These are phyloP conservation scores for Meteorus colon DNA, from an alignment of 2,888 invertebrate genomes.

Conservation along the genomic window DNA sequence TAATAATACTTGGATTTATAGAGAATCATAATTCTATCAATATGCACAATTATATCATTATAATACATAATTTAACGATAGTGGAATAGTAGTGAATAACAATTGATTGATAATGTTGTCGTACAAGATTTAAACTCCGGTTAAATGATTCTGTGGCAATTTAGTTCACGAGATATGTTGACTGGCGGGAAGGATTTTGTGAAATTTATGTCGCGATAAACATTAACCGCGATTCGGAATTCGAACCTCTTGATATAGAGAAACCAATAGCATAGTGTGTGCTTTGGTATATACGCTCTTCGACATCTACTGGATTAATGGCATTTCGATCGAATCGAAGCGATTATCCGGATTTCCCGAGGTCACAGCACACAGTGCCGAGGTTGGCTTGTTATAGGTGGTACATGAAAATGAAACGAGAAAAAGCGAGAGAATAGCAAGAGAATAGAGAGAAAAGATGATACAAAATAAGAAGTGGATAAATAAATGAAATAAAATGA, in stretches of 20 bases:
- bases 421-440: constrained; percentile 18
- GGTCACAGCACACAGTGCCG: constrained; percentile 23
- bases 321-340: constrained; percentile 46
- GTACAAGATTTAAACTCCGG: neutral
- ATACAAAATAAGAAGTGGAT: neutral
- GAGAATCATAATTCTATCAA: neutral
- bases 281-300: constrained; percentile 19
- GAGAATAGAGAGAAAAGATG: neutral
- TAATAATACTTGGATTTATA: neutral
- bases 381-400: constrained; percentile 24
- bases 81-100: neutral
- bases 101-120: neutral
- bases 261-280: neutral
- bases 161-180: constrained; percentile 26
- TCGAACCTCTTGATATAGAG: constrained; percentile 30
- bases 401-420: constrained; percentile 31
- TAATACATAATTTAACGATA: neutral
- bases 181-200: constrained; percentile 31
- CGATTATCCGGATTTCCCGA: constrained; percentile 49
- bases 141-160: constrained; percentile 19
- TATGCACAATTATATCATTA: neutral
- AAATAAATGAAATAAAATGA: neutral
- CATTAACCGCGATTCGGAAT: constrained; percentile 35
- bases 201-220: constrained; percentile 39
- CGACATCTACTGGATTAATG: constrained; percentile 44